These are phyloP conservation scores for Palythoa grandiflora DNA, from an alignment of 92 coral and sea anemone genomes.

Conservation along the genomic window DNA sequence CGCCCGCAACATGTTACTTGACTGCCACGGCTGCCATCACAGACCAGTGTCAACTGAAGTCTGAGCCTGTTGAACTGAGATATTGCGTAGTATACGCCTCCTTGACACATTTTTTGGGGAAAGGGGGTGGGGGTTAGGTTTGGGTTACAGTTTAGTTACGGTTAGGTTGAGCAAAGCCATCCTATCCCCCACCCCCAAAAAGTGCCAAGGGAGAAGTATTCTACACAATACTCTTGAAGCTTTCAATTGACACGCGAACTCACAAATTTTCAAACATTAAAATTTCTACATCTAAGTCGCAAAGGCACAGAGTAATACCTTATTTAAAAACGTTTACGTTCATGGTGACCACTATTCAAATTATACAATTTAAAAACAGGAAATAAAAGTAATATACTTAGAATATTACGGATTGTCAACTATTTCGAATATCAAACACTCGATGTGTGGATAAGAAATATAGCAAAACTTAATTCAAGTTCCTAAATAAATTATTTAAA, in stretches of 20 bases:
- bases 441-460: not conserved
- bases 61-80: not conserved
- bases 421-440: slow-evolving; percentile 7
- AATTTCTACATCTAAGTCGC: not conserved
- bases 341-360: not conserved
- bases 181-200: too few species aligned
- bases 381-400: not conserved
- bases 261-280: too few species aligned
- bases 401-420: not conserved
- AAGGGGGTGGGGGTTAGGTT: too few species aligned
- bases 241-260: too few species aligned
- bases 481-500: slow-evolving; percentile 29
- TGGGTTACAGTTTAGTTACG: too few species aligned
- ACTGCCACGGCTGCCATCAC: not conserved
- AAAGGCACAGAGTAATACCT: not conserved
- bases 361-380: not conserved
- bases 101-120: too few species aligned
- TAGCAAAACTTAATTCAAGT: not conserved
- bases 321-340: not conserved
- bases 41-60: not conserved
- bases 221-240: too few species aligned
- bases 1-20: slow-evolving; percentile 17
- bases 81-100: not conserved
- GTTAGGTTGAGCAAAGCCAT: too few species aligned
- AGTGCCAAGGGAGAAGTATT: too few species aligned